Evolutionary conservation across 2,888 invertebrate genomes (phyloP).

Genomic region (Zootermopsis nevadensis): DNA sequence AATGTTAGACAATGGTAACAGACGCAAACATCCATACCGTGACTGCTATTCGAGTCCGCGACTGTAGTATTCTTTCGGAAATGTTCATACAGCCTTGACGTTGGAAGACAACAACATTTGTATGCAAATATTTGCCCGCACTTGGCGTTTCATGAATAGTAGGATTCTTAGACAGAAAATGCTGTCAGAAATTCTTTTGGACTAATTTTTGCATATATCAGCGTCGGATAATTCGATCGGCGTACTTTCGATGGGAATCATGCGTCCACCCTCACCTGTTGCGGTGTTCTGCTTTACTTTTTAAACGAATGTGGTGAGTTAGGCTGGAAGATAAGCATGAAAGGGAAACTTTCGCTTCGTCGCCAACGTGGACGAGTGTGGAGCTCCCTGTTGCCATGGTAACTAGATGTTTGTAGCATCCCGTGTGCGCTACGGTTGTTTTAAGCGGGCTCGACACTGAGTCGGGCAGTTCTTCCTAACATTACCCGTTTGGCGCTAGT

Average conservation of each 20-base stretch:
- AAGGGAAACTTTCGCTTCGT: background rate
- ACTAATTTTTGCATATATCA: background rate
- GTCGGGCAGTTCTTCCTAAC: background rate
- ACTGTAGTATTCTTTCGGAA: too few relatives aligned
- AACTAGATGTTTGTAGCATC: background rate
- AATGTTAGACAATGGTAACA: too few relatives aligned
- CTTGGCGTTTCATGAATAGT: too few relatives aligned
- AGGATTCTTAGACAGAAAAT: background rate
- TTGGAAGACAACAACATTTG: too few relatives aligned
- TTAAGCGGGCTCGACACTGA: background rate
- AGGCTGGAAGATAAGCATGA: background rate
- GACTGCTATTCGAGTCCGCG: too few relatives aligned
- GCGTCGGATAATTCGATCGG: background rate
- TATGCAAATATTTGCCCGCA: too few relatives aligned
- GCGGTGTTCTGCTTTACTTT: background rate
- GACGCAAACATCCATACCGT: too few relatives aligned
- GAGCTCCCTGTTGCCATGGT: constrained; percentile 9
- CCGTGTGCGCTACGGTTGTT: background rate
- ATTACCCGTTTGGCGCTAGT: constrained; percentile 37
- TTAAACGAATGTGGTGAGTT: too few relatives aligned
- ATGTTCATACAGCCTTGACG: too few relatives aligned
- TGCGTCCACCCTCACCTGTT: background rate
- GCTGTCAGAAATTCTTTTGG: background rate
- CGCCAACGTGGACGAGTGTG: background rate
- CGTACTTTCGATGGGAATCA: background rate